Percentiles rank a stretch among this genome's conserved stretches.
Conservation (phyloP, 2,113 vertebrate species). For the Pelecanus crispus region DNA sequence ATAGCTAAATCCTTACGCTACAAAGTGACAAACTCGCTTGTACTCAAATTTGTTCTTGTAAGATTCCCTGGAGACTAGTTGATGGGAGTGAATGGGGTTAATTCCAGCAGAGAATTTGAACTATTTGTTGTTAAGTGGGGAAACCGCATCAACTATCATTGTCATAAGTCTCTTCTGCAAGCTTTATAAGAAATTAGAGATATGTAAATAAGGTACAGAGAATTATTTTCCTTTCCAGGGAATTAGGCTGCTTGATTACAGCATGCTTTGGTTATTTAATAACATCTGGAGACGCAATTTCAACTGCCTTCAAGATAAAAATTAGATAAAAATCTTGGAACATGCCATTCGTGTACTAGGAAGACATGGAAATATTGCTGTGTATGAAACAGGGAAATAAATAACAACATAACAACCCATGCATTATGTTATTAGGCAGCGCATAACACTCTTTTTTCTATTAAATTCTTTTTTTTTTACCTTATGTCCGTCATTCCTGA, state of each 20-base stretch:
- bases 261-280: conserved; percentile 16
- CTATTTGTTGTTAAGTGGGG: neutral
- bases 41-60: neutral
- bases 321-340: conserved; percentile 18
- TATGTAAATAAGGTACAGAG: conserved; percentile 38
- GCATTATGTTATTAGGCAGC: neutral
- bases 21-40: neutral
- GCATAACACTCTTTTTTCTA: neutral
- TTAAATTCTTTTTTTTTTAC: neutral
- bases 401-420: neutral
- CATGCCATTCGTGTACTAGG: neutral
- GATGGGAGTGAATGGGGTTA: neutral
- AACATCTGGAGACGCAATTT: conserved; percentile 47
- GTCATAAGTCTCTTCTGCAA: neutral
- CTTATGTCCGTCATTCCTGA: neutral
- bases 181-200: conserved; percentile 27
- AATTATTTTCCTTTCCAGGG: conserved; percentile 30
- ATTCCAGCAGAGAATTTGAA: neutral
- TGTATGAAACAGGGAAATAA: neutral
- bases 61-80: neutral
- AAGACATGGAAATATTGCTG: neutral
- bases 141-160: neutral
- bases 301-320: conserved; percentile 10
- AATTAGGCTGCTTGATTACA: neutral
- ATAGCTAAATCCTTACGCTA: neutral